phyloP scores from a whole-genome alignment of 2,113 vertebrate species.

The Hypocryptadius cinnamomeus region DNA sequence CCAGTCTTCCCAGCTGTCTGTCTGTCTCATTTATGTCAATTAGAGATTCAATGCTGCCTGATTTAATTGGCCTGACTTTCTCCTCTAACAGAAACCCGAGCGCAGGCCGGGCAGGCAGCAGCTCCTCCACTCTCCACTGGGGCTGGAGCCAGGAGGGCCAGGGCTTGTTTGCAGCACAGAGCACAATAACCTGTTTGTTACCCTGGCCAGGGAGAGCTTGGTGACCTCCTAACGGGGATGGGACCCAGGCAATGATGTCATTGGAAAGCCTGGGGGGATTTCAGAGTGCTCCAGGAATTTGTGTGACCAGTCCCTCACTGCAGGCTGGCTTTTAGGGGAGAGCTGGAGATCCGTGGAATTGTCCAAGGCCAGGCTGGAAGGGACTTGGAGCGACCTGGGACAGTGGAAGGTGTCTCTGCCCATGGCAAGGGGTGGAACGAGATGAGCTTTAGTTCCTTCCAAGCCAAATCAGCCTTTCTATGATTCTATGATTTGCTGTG shows the following conservation, averaged over 20 bases:
- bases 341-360: neutral
- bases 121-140: neutral
- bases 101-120: neutral
- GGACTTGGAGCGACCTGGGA: neutral
- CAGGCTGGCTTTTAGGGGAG: fast-evolving
- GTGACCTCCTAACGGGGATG: neutral
- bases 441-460: neutral
- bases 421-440: neutral
- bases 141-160: neutral
- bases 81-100: conserved; percentile 19
- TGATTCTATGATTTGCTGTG: neutral
- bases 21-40: conserved; percentile 75
- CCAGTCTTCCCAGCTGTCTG: conserved; percentile 65
- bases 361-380: fast-evolving
- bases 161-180: neutral
- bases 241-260: neutral
- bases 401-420: neutral
- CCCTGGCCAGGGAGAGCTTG: neutral
- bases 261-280: neutral
- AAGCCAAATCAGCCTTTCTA: neutral
- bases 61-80: conserved; percentile 71
- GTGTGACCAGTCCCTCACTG: neutral
- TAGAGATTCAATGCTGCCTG: conserved; percentile 68
- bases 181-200: conserved; percentile 54
- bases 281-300: neutral